Percentiles rank a stretch among this genome's conserved stretches.
Conservation (phyloP, 2,113 vertebrate genomes). For the Varanus salvator region DNA sequence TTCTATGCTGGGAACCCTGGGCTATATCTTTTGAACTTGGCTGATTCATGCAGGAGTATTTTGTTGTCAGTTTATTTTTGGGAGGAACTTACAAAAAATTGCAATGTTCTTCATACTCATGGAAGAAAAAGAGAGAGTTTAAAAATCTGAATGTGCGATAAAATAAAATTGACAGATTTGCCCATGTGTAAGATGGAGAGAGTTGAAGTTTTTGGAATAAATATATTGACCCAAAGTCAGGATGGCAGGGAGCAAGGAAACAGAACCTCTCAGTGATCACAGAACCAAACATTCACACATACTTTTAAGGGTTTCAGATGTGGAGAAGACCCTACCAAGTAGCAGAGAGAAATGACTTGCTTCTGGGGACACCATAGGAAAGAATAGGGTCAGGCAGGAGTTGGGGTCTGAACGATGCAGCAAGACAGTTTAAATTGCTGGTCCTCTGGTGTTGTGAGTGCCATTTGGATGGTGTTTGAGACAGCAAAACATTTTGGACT, state of each 20-base stretch:
- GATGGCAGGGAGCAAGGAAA: not conserved
- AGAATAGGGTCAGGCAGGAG: not conserved
- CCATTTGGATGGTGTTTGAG: not conserved
- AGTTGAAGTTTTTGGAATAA: not conserved
- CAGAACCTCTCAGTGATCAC: not conserved
- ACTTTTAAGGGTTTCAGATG: not conserved
- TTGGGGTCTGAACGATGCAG: not conserved
- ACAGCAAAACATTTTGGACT: not conserved
- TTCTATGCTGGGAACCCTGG: not conserved
- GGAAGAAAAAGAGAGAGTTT: not conserved
- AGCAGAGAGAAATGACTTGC: not conserved
- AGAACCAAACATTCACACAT: not conserved
- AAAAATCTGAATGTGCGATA: not conserved
- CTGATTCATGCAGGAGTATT: too few relatives aligned
- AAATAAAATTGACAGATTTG: not conserved
- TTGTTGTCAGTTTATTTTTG: not conserved
- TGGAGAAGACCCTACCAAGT: not conserved
- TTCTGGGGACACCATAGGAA: not conserved
- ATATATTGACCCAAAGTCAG: not conserved
- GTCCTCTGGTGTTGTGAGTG: not conserved
- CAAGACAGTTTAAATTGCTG: not conserved
- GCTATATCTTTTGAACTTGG: not conserved
- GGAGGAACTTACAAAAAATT: not conserved
- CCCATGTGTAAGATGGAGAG: not conserved
- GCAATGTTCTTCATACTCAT: not conserved